Percentiles rank a stretch among this genome's conserved stretches.
Evolutionary conservation across 2,888 invertebrate species (phyloP).

Genomic region (Phengaris alcon): DNA sequence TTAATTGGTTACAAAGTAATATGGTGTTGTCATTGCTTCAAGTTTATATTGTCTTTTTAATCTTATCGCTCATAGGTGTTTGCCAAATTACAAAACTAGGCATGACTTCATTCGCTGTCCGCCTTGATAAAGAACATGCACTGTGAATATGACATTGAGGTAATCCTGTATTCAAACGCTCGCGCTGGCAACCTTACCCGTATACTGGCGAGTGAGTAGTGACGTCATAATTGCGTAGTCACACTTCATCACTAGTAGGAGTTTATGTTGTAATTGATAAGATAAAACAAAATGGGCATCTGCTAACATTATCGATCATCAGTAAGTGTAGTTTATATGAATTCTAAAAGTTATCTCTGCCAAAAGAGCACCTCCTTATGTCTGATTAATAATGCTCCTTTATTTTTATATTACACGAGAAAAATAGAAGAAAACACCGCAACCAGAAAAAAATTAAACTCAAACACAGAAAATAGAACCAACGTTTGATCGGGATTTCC

Average conservation of each 20-base stretch:
- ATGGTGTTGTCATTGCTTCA: too few species aligned
- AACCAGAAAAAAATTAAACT: not conserved
- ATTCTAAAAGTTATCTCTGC: too few species aligned
- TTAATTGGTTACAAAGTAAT: too few species aligned
- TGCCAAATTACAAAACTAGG: not conserved
- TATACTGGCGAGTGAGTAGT: not conserved
- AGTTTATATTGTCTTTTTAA: not conserved
- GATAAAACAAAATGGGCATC: not conserved
- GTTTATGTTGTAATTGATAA: not conserved
- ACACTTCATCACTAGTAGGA: not conserved
- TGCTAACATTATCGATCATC: not conserved
- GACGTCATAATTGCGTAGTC: constrained; percentile 14
- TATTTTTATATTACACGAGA: not conserved
- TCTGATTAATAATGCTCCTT: not conserved
- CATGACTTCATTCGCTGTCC: not conserved
- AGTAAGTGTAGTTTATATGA: too few species aligned
- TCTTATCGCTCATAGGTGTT: not conserved
- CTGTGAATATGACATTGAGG: not conserved
- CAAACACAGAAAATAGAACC: not conserved
- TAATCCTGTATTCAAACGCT: not conserved
- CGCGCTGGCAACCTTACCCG: not conserved
- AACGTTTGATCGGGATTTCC: not conserved
- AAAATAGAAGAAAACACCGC: not conserved
- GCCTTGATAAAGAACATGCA: not conserved
- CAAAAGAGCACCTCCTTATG: too few species aligned